Conservation (phyloP, 2,888 invertebrate genomes). For the Volucella zonaria region DNA sequence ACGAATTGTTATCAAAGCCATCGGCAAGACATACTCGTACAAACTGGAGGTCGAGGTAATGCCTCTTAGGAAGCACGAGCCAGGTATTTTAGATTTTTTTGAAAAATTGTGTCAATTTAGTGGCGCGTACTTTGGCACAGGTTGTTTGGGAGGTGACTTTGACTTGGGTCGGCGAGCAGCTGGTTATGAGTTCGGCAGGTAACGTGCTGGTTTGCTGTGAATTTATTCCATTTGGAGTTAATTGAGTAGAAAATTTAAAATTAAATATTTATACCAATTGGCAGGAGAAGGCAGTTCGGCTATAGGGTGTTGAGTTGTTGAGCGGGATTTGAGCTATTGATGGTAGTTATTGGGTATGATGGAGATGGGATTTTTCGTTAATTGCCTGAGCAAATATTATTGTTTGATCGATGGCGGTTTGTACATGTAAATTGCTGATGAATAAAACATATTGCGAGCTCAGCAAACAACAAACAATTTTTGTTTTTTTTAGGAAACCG, state of each 20-base stretch:
- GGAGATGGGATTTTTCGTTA: too few species aligned
- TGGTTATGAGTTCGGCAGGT: background rate
- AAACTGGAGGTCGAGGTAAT: background rate
- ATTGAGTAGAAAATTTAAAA: background rate
- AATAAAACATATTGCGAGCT: too few species aligned
- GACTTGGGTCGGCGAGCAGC: background rate
- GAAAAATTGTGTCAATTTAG: constrained; percentile 24
- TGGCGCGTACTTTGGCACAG: background rate
- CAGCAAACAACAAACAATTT: too few species aligned
- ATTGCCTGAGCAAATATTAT: too few species aligned
- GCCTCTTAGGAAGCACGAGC: constrained; percentile 9
- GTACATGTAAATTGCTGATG: too few species aligned
- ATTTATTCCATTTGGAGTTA: background rate
- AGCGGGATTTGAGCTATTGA: too few species aligned
- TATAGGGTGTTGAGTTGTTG: background rate
- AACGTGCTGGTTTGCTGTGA: background rate
- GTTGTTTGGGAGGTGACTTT: background rate
- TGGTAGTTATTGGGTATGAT: too few species aligned
- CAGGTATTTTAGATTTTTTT: constrained; percentile 14
- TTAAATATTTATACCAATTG: background rate
- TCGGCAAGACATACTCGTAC: background rate
- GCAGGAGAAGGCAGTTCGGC: too few species aligned
- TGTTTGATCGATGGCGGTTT: too few species aligned
- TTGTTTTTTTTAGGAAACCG: too few species aligned
- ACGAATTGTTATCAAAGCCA: background rate